These are phyloP conservation scores for Leptopilina syphax DNA, from an alignment of 2,888 invertebrate species.

Conservation along the genomic window DNA sequence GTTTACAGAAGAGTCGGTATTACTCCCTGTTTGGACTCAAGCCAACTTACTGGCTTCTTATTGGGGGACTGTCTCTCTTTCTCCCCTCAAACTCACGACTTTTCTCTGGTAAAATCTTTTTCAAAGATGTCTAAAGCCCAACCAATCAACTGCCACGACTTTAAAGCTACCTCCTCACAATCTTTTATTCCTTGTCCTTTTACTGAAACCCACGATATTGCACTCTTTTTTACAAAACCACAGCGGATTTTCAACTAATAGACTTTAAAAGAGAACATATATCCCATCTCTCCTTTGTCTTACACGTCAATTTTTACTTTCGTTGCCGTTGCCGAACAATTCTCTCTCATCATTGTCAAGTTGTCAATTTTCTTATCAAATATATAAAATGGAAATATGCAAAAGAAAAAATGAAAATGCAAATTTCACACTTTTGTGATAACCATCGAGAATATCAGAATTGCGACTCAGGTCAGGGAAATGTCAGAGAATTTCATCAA, in stretches of 20 bases:
- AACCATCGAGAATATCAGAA: too few species aligned
- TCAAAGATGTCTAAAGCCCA: slow-evolving; percentile 45
- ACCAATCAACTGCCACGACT: slow-evolving; percentile 46
- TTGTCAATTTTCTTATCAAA: slow-evolving; percentile 13
- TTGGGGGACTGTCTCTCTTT: slow-evolving; percentile 59
- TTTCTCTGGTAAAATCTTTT: slow-evolving; percentile 44
- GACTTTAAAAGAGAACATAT: slow-evolving; percentile 53
- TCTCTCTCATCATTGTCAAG: not conserved
- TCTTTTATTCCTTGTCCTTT: slow-evolving; percentile 28
- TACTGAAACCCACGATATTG: slow-evolving; percentile 46
- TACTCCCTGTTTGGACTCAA: slow-evolving; percentile 69
- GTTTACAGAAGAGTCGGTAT: slow-evolving; percentile 63
- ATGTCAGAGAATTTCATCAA: too few species aligned
- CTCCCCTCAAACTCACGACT: not conserved
- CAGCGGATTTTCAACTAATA: slow-evolving; percentile 62
- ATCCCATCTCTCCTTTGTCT: slow-evolving; percentile 17
- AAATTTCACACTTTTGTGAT: too few species aligned
- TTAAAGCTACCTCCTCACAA: slow-evolving; percentile 16
- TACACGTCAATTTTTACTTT: not conserved
- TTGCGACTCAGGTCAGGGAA: too few species aligned
- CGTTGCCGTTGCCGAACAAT: not conserved
- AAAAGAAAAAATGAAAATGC: too few species aligned
- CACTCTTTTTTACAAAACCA: slow-evolving; percentile 57
- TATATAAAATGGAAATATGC: too few species aligned
- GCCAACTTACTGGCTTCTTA: slow-evolving; percentile 71